Evolutionary conservation across 1,140 invertebrate genomes (phyloP).

Genomic region (Pachypsylla venusta): DNA sequence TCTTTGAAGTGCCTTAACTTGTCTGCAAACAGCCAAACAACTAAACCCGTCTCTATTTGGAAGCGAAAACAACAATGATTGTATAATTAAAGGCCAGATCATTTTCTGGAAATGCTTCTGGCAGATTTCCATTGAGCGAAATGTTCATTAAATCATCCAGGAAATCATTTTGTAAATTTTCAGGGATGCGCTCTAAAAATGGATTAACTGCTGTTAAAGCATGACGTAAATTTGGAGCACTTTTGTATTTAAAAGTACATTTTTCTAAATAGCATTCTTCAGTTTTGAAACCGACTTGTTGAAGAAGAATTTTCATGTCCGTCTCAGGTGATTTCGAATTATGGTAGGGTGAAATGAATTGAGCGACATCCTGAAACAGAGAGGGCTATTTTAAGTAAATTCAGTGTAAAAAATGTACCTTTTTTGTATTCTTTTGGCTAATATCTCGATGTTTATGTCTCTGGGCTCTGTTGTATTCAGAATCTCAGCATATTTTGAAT

Average conservation of each 20-base stretch:
- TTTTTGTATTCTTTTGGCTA: too few species aligned
- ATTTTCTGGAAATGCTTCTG: background rate
- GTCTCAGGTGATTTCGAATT: conserved; percentile 42
- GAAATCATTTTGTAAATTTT: conserved; percentile 44
- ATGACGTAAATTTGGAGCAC: conserved; percentile 35
- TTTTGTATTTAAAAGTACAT: background rate
- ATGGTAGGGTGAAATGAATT: conserved; percentile 49
- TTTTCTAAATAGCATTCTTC: conserved; percentile 21
- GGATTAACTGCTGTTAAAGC: conserved; percentile 57
- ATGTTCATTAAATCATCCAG: background rate
- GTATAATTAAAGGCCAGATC: background rate
- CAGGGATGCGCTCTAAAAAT: conserved; percentile 48
- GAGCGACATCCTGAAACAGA: conserved; percentile 35
- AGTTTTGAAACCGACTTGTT: conserved; percentile 47
- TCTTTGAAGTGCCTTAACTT: too few species aligned
- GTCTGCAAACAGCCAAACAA: too few species aligned
- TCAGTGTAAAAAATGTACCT: too few species aligned
- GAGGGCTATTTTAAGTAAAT: too few species aligned
- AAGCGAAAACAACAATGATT: conserved; percentile 7
- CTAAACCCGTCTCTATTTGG: too few species aligned
- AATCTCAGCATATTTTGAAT: too few species aligned
- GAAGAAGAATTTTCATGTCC: conserved; percentile 42
- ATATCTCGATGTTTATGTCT: too few species aligned
- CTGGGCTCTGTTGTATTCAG: too few species aligned
- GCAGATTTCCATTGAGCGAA: background rate